Conservation (phyloP, 2,113 vertebrate genomes). For the Eudorcas thomsonii region DNA sequence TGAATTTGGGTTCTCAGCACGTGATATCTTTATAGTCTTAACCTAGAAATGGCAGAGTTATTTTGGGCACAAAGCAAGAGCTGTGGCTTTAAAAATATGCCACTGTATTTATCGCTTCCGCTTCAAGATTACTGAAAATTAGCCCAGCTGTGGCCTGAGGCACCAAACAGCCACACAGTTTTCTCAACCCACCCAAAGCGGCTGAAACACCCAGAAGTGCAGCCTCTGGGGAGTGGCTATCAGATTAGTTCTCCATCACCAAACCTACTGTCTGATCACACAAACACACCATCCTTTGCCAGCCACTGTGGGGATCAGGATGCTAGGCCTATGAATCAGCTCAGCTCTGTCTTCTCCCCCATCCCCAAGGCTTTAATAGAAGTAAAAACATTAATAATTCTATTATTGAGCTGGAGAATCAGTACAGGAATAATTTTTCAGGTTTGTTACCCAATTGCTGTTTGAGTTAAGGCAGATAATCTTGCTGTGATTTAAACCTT, state of each 20-base stretch:
- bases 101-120: constrained; percentile 72
- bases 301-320: not conserved
- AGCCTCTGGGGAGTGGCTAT: not conserved
- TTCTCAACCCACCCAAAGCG: not conserved
- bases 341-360: not conserved
- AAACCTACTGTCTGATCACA: not conserved
- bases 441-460: constrained; percentile 2
- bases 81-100: constrained; percentile 73
- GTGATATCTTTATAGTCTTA: constrained; percentile 67
- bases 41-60: constrained; percentile 74
- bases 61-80: constrained; percentile 73
- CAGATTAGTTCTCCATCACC: not conserved
- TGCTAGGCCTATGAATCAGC: not conserved
- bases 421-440: not conserved
- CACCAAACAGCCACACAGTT: constrained; percentile 34
- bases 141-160: constrained; percentile 67
- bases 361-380: not conserved
- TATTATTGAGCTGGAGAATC: not conserved
- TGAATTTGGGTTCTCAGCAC: constrained; percentile 56
- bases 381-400: not conserved
- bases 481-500: not conserved
- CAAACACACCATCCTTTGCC: not conserved
- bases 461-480: not conserved
- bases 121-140: constrained; percentile 72
- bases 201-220: not conserved